Evolutionary conservation across 2,888 invertebrate species (phyloP), one percentile per base, ranked within the genome.

Genomic region (Homarus gammarus): DNA sequence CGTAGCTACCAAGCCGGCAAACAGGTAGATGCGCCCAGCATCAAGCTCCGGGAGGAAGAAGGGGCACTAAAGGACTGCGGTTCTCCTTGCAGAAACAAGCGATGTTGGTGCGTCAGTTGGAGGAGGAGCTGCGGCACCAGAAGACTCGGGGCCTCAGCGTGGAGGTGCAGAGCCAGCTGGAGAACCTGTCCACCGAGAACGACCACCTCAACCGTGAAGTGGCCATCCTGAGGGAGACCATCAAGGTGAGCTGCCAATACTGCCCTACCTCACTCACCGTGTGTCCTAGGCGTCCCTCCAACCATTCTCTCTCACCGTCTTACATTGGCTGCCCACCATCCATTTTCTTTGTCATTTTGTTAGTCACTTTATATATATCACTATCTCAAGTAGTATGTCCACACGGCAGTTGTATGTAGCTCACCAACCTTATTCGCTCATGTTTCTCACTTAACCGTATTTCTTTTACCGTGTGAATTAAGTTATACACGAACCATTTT

Each of bases 121-220:
- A 98, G 94, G 98, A 98, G 94, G 98, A 98, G 94, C 95, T 98
- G 40, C 85, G 91, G 18, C 88, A 87, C 84, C 79, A 90, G 78
- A 91, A 91, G 83, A 64, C 89, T 1, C 90, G 92, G 6, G 91
- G 91, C 15, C 98, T 98, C 1, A 97, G 97, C 93, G 96, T 98
- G 92, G 98, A 98, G 94, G 95, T 98, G 94, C 98, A 98, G 94
- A 97, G 97, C 94, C 98, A 99, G 94, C 96, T 99, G 95, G 97
- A 99, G 94, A 96, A 97, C 83, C 95, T 99, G 92, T 98, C 97
- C 94, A 96, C 97, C 79, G 99, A 99, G 94, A 98, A 98, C 94
- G 98, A 99, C 94, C 98, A 98, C 93, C 95, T 98, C 93, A 97
- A 97, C 93, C 96, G 98, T 93, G 98, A 98, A 95, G 97, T 98